phyloP scores from a whole-genome alignment of 2,888 invertebrate species.

The Rutpela maculata region DNA sequence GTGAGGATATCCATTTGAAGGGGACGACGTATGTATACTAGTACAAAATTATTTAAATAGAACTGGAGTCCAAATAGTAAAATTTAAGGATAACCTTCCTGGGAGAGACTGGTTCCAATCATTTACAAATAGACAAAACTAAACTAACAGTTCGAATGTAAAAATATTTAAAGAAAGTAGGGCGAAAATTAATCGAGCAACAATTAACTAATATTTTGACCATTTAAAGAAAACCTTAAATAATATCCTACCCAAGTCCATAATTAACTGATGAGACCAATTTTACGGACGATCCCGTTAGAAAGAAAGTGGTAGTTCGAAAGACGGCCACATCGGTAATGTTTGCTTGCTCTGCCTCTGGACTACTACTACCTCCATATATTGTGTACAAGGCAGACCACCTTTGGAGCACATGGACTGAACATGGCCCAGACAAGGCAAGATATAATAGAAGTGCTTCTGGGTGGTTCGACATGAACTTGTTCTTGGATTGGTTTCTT shows the following conservation, averaged over 20 bases:
- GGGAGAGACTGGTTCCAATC: constrained; percentile 29
- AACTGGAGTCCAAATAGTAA: constrained; percentile 22
- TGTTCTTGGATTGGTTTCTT: too few relatives aligned
- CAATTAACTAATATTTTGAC: constrained; percentile 39
- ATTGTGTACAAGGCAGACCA: constrained; percentile 28
- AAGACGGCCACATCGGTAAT: constrained; percentile 37
- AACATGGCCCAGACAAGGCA: too few relatives aligned
- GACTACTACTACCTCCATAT: constrained; percentile 20
- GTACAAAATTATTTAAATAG: constrained; percentile 41
- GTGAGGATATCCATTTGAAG: constrained; percentile 32
- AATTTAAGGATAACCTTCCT: constrained; percentile 36
- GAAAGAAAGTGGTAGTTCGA: constrained; percentile 58
- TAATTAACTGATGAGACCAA: constrained; percentile 69
- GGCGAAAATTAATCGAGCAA: constrained; percentile 6
- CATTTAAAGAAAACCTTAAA: constrained; percentile 13
- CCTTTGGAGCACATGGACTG: not conserved
- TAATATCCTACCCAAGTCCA: constrained; percentile 49
- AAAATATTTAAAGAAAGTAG: constrained; percentile 18
- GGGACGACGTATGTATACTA: constrained; percentile 16
- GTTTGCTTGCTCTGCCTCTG: constrained; percentile 29
- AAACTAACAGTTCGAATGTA: not conserved
- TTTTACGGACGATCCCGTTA: constrained; percentile 66
- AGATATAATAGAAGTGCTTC: too few relatives aligned
- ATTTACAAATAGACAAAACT: constrained; percentile 11
- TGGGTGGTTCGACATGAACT: too few relatives aligned